Base-by-base conservation (phyloP, 1,140 invertebrate genomes). In the Drosophila pectinifera region DNA sequence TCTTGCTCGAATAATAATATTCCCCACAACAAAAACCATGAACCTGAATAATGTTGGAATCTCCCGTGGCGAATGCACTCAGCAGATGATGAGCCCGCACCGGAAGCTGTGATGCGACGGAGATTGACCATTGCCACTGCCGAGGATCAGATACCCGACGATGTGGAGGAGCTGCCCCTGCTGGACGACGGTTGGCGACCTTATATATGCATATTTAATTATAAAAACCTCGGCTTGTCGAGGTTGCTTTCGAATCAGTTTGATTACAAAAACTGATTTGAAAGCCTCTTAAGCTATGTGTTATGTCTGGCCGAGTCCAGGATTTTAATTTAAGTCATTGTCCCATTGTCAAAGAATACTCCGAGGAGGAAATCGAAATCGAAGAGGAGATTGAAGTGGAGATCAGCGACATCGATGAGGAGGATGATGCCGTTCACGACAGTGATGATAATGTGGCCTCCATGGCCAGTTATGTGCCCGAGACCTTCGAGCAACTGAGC, bases 341-440 rank as follows among this genome's bases (percentile, higher is more conserved):
- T 78, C 43, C 48, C 61, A 55, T 56, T 67, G 54, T 59, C 58
- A 89, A 89, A 77, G 89, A 84, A 67, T 85, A 91, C 56, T 84
- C 80, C 36, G 89, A 91, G 55, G 89, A 91, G 49, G 89, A 91
- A 75, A 77, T 82, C 56, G 79, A 82, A 57, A 94, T 92, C 93
- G 93, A 92, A 54, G 91, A 92, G 56, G 92, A 93, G 65, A 92
- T 92, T 53, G 90, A 92, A 58, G 76, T 91, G 63, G 79, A 91
- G 38, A 78, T 83, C 48, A 88, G 79, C 64, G 83, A 88, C 42
- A 48, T 61, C 1, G 83, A 89, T 8, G 80, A 91, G 11, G 61
- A 79, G 38, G 74, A 88, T n/a, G 42, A 34, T 58, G 63, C 91
- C 41, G 89, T 78, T 1, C 43, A 43, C 34, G 61, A 68, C 5